phyloP scores from a whole-genome alignment of 2,888 invertebrate genomes.

The Macrosoma leucophasiata region DNA sequence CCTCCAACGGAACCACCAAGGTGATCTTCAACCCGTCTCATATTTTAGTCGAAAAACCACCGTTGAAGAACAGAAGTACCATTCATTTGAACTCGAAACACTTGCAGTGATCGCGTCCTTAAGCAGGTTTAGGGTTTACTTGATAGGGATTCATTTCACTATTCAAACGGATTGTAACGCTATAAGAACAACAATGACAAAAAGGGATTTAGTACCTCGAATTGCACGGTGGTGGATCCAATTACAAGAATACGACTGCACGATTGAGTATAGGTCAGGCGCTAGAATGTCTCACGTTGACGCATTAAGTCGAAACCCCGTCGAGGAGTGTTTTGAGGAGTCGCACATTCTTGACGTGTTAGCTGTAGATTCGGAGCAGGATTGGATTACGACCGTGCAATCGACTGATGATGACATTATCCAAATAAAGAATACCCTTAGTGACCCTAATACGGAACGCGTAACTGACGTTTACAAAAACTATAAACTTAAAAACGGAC shows the following conservation, averaged over 20 bases:
- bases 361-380: constrained; percentile 4
- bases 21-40: not conserved
- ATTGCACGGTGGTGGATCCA: constrained; percentile 21
- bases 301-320: constrained; percentile 17
- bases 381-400: constrained; percentile 13
- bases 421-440: constrained; percentile 13
- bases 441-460: constrained; percentile 9
- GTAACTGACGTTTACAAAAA: constrained; percentile 19
- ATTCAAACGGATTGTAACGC: constrained; percentile 36
- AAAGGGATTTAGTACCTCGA: constrained; percentile 18
- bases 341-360: constrained; percentile 6
- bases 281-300: constrained; percentile 1
- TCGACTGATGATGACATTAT: constrained; percentile 12
- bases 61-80: constrained; percentile 13
- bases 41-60: constrained; percentile 5
- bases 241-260: constrained; percentile 13
- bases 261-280: constrained; percentile 1
- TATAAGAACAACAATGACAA: constrained; percentile 31
- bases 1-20: constrained; percentile 1
- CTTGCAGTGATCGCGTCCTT: constrained; percentile 19
- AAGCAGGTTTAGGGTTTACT: constrained; percentile 17
- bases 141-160: constrained; percentile 18
- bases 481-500: constrained; percentile 20
- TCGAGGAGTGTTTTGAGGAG: not conserved
- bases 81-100: constrained; percentile 19